Evolutionary conservation across 2,888 invertebrate genomes (phyloP), one percentile per base, ranked within the genome.

Genomic region (Parascotia fuliginaria): DNA sequence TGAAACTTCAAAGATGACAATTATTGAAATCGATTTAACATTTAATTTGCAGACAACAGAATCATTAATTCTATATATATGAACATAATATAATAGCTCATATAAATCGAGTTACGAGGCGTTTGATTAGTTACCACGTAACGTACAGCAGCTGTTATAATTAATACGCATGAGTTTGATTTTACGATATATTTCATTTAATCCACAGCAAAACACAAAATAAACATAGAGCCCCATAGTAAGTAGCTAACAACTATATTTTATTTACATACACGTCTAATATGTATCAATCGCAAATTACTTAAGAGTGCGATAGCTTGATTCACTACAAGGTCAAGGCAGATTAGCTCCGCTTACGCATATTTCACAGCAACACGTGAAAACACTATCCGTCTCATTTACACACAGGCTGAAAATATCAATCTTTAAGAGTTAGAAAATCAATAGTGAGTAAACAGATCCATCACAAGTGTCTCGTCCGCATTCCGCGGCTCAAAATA

Each of bases 301-400:
- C 75, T 77, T 71, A 75, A 65, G 60, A 70, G 70, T 69, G 60
- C 66, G 70, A 72, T 73, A 83, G 80, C 75, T 81, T 72, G 75
- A 83, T 78, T 75, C 75, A 73, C 64, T 79, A 75, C 87, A 89
- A 89, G 88, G 88, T 87, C 88, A 89, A 86, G 87, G 85, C 72
- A 81, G 78, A 84, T 83, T 79, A 77, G 76, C 69, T 60, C 73
- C 76, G 81, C 69, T 64, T 40, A 77, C 75, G 73, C 75, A 70
- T 55, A 43, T 58, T 62, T 58, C 27, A 47, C 56, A 59, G 24
- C 53, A 62, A 46, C 62, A 47, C 45, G 66, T 41, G 58, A 59
- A 64, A 66, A 69, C 58, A 52, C 65, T 60, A 67, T 53, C 55
- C 50, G 54, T 84, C 85, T 75, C 82, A 61, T 55, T 87, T 75